Evolutionary conservation across 2,888 invertebrate species (phyloP).

Genomic region (Tanytarsus gracilentus): DNA sequence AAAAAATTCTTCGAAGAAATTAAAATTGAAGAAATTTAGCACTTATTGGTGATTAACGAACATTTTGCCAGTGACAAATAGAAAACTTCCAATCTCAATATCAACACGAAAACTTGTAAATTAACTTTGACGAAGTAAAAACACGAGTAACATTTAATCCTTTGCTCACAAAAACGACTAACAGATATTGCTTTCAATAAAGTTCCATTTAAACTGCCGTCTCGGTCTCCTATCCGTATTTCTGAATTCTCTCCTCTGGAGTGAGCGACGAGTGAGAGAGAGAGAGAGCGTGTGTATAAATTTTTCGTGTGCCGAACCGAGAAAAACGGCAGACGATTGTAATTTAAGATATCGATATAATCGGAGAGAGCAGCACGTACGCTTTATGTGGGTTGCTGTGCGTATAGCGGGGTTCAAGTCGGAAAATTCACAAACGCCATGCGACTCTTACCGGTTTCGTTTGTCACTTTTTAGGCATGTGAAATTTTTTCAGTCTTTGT

Average conservation of each 20-base stretch:
- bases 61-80: background rate
- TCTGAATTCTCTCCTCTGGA: no score
- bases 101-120: slow-evolving; percentile 24
- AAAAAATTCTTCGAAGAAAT: background rate
- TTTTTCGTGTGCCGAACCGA: slow-evolving; percentile 18
- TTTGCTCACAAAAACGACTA: slow-evolving; percentile 6
- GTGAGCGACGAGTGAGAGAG: no score
- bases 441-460: no score
- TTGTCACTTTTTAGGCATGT: background rate
- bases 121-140: slow-evolving; percentile 27
- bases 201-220: slow-evolving; percentile 27
- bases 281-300: no score
- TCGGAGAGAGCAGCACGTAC: no score
- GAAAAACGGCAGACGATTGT: slow-evolving; percentile 28
- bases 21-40: background rate
- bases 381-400: slow-evolving; percentile 11
- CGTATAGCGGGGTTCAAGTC: slow-evolving; percentile 24
- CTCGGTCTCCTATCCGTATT: no score
- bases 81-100: slow-evolving; percentile 3
- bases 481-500: background rate
- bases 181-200: slow-evolving; percentile 27
- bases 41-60: slow-evolving; percentile 3
- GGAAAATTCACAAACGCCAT: no score
- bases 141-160: slow-evolving; percentile 25
- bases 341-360: slow-evolving; percentile 27